Percentiles rank a stretch among this genome's conserved stretches.
phyloP scores from a whole-genome alignment of 1,140 invertebrate species.

The Drosophila subpulchrella region DNA sequence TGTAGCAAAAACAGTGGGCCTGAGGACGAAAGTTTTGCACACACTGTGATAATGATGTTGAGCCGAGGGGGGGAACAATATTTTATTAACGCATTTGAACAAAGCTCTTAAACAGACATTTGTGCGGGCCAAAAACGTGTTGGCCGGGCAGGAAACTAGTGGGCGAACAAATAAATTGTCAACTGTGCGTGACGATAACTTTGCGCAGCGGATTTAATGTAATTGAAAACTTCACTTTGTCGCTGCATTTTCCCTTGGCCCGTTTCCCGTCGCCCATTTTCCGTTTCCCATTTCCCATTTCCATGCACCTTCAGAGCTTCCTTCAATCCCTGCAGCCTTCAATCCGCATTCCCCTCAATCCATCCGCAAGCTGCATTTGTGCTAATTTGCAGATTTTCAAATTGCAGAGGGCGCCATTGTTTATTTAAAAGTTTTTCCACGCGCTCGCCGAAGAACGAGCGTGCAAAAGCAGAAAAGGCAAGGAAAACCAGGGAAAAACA shows the following conservation, averaged over 20 bases:
- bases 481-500: slow-evolving; percentile 29
- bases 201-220: slow-evolving; percentile 73
- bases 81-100: slow-evolving; percentile 68
- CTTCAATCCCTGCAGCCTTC: not conserved
- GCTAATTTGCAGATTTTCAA: slow-evolving; percentile 81
- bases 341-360: slow-evolving; percentile 20
- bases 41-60: slow-evolving; percentile 55
- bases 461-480: slow-evolving; percentile 26
- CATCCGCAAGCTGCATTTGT: slow-evolving; percentile 63
- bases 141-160: slow-evolving; percentile 31
- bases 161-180: slow-evolving; percentile 74
- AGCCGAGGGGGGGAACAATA: slow-evolving; percentile 29
- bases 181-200: slow-evolving; percentile 71
- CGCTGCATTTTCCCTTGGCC: slow-evolving; percentile 48
- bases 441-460: slow-evolving; percentile 11
- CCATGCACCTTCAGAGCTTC: slow-evolving; percentile 25
- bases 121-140: slow-evolving; percentile 38
- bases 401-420: slow-evolving; percentile 68
- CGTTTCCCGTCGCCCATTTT: slow-evolving; percentile 7
- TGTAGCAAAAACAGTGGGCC: slow-evolving; percentile 31
- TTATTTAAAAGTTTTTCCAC: slow-evolving; percentile 70
- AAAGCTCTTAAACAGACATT: slow-evolving; percentile 64
- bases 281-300: not conserved
- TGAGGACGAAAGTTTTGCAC: slow-evolving; percentile 23
- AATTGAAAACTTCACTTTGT: slow-evolving; percentile 75